Base-by-base conservation (phyloP, 2,888 invertebrate species). In the Temnothorax rugatulus region DNA sequence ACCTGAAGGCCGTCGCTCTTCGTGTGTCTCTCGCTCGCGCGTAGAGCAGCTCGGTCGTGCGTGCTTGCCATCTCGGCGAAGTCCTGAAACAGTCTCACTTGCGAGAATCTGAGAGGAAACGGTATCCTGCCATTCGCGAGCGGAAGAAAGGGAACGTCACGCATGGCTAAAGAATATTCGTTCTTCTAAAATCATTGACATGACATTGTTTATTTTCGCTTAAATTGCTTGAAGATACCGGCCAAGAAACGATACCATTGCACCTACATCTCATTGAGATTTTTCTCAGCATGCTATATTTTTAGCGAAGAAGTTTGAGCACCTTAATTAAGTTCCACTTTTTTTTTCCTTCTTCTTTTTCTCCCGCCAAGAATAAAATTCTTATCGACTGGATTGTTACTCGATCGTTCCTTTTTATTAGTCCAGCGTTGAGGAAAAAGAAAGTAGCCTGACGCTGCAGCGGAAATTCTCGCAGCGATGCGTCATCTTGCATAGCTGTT, bases 401-500 rank as follows among this genome's bases (percentile, higher is more conserved):
- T 47, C 75, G 59, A 57, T 74, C 34, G 57, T 44, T 38, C 13
- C 18, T 73, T 59, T 25, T 74, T 79, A 44, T 73, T 44, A 57
- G 21, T 21, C 13, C 34, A 52, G 13, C 41, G 25, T 29, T 25
- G 77, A 47, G 18, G 41, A 73, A 52, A 57, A 79, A 73, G 74
- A 73, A 73, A 73, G 44, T 34, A 73, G 4, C 79, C 47, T 59
- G 77, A 79, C 74, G 74, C 15, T 68, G 59, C 59, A 57, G 29
- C 73, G 83, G 66, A 83, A 83, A 77, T 73, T 83, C 66, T 83
- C 50, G 34, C n/a, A 47, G 69, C 38, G 71, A 34, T 79, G 79
- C 79, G 79, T 79, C 79, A 79, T 79, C 59, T 57, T 34, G 47
- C 79, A 71, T 71, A 71, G 71, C 57, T 34, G 59, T 59, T 71